Evolutionary conservation across 2,888 invertebrate genomes (phyloP), one percentile per base, ranked within the genome.

Genomic region (Labia minor): DNA sequence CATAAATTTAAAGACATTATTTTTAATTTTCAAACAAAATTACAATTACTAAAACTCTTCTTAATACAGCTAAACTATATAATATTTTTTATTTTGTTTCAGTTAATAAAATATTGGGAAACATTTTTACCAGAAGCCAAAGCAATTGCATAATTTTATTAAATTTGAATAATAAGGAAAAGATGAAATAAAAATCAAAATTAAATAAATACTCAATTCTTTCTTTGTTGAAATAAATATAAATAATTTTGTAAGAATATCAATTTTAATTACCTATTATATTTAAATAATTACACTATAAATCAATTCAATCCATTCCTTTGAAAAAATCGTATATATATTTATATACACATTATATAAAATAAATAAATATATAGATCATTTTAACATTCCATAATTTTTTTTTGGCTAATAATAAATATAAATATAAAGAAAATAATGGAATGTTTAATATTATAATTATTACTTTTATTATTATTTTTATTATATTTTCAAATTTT

Each of bases 101-200:
- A 95, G 90, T 81, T 95, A 62, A 89, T 93, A 72, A 91, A 93
- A 77, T 90, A 90, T 78, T 96, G 97, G 98, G 96, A 98, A 79
- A 86, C 90, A 19, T 98, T 98, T 81, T 81, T 95, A 72, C 97
- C 97, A 0, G 95, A 95, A 78, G 96, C 96, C 19, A 90, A 92
- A 76, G 90, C 92, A 71, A 93, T 95, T 78, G 88, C 88, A 80
- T 93, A 87, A 89, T n/a, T n/a, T n/a, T n/a, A n/a, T n/a, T n/a
- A n/a, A n/a, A n/a, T n/a, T n/a, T n/a, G n/a, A n/a, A n/a, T n/a
- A n/a, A n/a, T n/a, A n/a, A n/a, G n/a, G n/a, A n/a, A n/a, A n/a
- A n/a, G n/a, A n/a, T n/a, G n/a, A n/a, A n/a, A n/a, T n/a, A 77
- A 66, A 8, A 16, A 49, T 16, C 16, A 11, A 16, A 16, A 49